These are phyloP conservation scores for Charaxes varanes DNA, from an alignment of 1,140 invertebrate species.

Conservation along the genomic window DNA sequence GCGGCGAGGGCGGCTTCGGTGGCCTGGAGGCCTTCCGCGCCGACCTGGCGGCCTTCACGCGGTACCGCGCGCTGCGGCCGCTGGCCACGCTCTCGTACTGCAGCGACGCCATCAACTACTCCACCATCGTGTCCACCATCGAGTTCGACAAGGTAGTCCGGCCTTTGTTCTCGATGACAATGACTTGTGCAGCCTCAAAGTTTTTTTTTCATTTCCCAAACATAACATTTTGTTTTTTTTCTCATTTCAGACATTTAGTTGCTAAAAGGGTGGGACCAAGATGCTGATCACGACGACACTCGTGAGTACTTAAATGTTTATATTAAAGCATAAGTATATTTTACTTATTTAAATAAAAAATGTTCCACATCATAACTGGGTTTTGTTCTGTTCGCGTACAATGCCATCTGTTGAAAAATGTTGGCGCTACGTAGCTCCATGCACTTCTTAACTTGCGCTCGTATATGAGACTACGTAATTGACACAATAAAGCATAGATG, in stretches of 20 bases:
- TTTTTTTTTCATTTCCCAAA: constrained; percentile 19
- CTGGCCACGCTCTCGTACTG: constrained; percentile 94
- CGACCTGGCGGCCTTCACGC: constrained; percentile 91
- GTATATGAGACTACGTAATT: too few species aligned
- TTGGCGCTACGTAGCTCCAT: neutral
- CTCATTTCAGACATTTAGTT: constrained; percentile 56
- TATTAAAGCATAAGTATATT: neutral
- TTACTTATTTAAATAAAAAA: neutral
- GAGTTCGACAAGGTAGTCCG: constrained; percentile 89
- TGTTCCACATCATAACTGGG: constrained; percentile 26
- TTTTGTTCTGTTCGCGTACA: constrained; percentile 7
- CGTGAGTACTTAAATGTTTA: constrained; percentile 38
- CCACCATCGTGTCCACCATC: constrained; percentile 96
- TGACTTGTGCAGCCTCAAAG: constrained; percentile 22
- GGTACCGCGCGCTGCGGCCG: constrained; percentile 85
- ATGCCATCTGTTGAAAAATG: constrained; percentile 25
- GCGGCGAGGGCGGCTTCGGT: constrained; percentile 19
- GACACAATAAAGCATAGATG: constrained; percentile 10
- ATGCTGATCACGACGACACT: constrained; percentile 46
- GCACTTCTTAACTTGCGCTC: neutral
- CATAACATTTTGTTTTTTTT: constrained; percentile 23
- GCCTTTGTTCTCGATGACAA: constrained; percentile 27
- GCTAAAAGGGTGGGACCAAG: constrained; percentile 27
- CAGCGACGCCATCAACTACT: constrained; percentile 88
- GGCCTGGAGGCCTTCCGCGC: constrained; percentile 89